These are phyloP conservation scores for Laticauda laticaudata DNA, from an alignment of 2,113 vertebrate genomes.

Conservation along the genomic window DNA sequence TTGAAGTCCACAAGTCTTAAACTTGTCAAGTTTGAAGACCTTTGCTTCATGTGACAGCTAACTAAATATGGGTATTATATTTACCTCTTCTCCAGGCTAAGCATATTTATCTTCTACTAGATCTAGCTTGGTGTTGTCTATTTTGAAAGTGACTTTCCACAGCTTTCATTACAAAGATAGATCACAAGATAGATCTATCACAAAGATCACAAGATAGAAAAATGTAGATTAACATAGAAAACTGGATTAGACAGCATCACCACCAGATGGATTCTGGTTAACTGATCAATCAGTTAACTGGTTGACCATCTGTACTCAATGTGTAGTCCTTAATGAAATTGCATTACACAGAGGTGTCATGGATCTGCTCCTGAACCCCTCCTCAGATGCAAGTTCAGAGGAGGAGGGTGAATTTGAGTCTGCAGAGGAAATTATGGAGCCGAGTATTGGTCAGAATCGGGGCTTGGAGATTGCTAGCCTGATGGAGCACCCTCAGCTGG, in stretches of 20 bases:
- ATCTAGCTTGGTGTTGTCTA: not conserved
- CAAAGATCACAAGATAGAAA: not conserved
- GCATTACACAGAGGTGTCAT: not conserved
- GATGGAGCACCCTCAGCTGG: not conserved
- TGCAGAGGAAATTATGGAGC: not conserved
- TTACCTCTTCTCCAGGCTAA: not conserved
- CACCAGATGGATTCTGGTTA: not conserved
- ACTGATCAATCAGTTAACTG: not conserved
- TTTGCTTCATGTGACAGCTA: not conserved
- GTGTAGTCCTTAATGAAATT: too few relatives aligned
- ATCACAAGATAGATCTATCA: not conserved
- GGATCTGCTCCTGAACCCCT: not conserved
- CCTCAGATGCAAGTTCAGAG: not conserved
- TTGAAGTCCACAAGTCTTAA: too few relatives aligned
- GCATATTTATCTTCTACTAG: not conserved
- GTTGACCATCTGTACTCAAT: too few relatives aligned
- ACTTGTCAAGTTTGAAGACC: too few relatives aligned
- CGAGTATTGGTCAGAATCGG: not conserved
- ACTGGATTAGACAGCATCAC: not conserved
- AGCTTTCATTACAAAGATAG: not conserved
- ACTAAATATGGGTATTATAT: not conserved
- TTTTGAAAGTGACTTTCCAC: not conserved
- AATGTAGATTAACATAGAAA: not conserved
- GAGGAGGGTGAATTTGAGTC: not conserved
- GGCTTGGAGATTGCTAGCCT: too few relatives aligned